phyloP scores from a whole-genome alignment of 2,888 invertebrate genomes.

The Eupelmus urozonus region DNA sequence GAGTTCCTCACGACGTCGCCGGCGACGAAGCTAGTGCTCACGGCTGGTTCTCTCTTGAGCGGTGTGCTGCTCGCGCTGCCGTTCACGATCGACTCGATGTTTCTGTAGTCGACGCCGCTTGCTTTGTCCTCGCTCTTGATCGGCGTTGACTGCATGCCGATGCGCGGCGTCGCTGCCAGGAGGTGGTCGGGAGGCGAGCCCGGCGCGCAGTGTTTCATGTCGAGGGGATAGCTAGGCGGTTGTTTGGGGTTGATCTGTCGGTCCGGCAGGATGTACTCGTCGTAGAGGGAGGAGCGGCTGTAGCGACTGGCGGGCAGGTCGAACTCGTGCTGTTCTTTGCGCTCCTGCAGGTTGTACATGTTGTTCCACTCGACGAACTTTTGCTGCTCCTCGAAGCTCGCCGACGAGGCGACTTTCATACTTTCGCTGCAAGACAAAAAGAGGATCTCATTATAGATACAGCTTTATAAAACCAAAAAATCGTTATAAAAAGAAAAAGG shows the following conservation, averaged over 20 bases:
- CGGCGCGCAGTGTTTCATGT: slow-evolving; percentile 62
- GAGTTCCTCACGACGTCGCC: slow-evolving; percentile 71
- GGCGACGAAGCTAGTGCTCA: slow-evolving; percentile 49
- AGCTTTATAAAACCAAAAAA: neutral
- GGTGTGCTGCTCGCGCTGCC: slow-evolving; percentile 65
- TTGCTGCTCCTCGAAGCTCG: slow-evolving; percentile 74
- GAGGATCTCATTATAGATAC: neutral
- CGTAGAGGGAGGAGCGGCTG: slow-evolving; percentile 65
- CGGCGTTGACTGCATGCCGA: slow-evolving; percentile 75
- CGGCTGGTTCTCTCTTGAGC: slow-evolving; percentile 67
- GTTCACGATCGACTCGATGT: slow-evolving; percentile 75
- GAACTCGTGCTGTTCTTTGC: slow-evolving; percentile 64
- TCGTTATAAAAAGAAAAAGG: no score
- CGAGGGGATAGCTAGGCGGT: slow-evolving; percentile 42
- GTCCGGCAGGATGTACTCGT: slow-evolving; percentile 68
- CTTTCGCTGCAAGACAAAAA: slow-evolving; percentile 62
- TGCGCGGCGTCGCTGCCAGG: slow-evolving; percentile 65
- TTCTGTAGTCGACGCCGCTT: slow-evolving; percentile 73
- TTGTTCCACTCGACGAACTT: slow-evolving; percentile 76
- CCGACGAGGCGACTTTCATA: slow-evolving; percentile 66
- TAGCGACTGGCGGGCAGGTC: slow-evolving; percentile 63
- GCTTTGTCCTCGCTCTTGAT: slow-evolving; percentile 68
- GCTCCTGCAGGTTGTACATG: slow-evolving; percentile 71
- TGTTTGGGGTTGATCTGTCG: slow-evolving; percentile 45
- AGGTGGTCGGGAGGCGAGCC: slow-evolving; percentile 64